phyloP scores from a whole-genome alignment of 64 coral and sea anemone species.

The Catalaphyllia jardinei region DNA sequence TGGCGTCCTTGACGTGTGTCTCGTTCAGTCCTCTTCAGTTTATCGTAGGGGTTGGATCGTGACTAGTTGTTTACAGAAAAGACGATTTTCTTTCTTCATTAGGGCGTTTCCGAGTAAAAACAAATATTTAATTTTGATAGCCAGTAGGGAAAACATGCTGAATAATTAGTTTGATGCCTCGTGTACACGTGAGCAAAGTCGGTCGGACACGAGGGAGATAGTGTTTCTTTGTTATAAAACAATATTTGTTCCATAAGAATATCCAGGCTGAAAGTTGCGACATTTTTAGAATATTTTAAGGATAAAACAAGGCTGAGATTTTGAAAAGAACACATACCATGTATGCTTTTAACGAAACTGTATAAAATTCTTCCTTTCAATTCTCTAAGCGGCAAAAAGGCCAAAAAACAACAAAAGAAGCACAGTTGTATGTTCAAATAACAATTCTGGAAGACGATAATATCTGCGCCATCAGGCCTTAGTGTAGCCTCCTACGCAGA shows the following conservation, averaged over 20 bases:
- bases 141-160: not conserved
- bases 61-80: not conserved
- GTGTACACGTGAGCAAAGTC: not conserved
- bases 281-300: conserved; percentile 5
- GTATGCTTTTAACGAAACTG: conserved; percentile 15
- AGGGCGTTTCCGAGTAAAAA: not conserved
- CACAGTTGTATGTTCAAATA: not conserved
- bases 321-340: conserved; percentile 17
- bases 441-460: no score
- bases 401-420: not conserved
- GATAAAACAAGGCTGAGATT: conserved; percentile 17
- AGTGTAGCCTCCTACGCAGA: no score
- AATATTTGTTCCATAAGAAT: conserved; percentile 2
- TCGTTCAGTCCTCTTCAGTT: not conserved
- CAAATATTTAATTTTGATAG: not conserved
- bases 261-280: conserved; percentile 7
- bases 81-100: not conserved
- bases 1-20: not conserved
- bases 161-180: not conserved
- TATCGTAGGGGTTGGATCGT: not conserved
- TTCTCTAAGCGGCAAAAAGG: conserved; percentile 8
- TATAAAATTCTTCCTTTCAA: conserved; percentile 29
- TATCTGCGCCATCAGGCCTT: not conserved
- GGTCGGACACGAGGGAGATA: not conserved
- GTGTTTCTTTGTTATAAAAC: not conserved